phyloP scores from a whole-genome alignment of 2,113 vertebrate genomes.

The Perccottus glenii region DNA sequence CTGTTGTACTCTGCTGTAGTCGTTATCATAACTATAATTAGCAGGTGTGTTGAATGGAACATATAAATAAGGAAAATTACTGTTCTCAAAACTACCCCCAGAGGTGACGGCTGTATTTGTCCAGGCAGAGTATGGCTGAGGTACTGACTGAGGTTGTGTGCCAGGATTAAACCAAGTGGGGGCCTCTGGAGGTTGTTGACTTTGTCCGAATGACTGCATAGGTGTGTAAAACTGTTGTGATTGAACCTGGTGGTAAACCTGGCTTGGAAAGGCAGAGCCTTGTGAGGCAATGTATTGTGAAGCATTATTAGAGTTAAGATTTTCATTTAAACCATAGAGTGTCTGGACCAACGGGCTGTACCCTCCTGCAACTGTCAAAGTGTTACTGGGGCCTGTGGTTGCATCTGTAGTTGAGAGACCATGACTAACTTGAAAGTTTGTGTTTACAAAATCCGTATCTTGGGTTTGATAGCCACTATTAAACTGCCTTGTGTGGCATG shows the following conservation, averaged over 20 bases:
- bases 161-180: neutral
- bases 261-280: neutral
- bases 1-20: neutral
- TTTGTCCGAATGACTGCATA: neutral
- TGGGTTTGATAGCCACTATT: neutral
- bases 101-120: neutral
- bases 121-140: neutral
- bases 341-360: neutral
- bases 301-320: neutral
- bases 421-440: neutral
- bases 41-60: neutral
- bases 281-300: neutral
- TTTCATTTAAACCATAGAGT: neutral
- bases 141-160: neutral
- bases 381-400: neutral
- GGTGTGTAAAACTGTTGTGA: neutral
- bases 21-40: neutral
- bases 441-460: neutral
- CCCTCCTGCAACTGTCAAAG: neutral
- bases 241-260: neutral
- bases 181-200: neutral
- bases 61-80: neutral
- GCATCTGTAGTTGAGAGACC: neutral
- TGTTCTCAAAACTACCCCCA: neutral
- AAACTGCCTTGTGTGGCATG: neutral